phyloP scores from a whole-genome alignment of 2,113 vertebrate genomes.

The Crotalus horridus region DNA sequence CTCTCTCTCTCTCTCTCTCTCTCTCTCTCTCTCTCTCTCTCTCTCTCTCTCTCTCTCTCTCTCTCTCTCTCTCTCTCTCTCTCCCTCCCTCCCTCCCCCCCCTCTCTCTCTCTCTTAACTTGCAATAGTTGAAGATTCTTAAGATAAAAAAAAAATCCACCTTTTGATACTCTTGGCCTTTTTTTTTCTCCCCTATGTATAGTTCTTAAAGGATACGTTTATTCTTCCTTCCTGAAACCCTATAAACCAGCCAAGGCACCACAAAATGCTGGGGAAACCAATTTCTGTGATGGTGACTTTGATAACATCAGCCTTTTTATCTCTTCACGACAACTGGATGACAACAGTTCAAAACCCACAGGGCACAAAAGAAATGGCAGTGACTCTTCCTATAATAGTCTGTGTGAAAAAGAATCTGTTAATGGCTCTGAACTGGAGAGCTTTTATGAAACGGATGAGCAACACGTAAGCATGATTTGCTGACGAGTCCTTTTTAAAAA shows the following conservation, averaged over 20 bases:
- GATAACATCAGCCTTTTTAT: slow-evolving; percentile 93
- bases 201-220: slow-evolving; percentile 87
- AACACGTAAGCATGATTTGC: slow-evolving; percentile 74
- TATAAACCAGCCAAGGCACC: slow-evolving; percentile 83
- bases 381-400: slow-evolving; percentile 71
- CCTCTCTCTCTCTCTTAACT: background rate
- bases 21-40: background rate
- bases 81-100: background rate
- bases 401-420: slow-evolving; percentile 67
- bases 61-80: background rate
- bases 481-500: slow-evolving; percentile 12
- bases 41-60: too few relatives aligned
- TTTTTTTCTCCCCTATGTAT: slow-evolving; percentile 28
- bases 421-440: slow-evolving; percentile 50
- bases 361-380: slow-evolving; percentile 65
- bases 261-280: slow-evolving; percentile 57
- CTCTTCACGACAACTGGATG: slow-evolving; percentile 68
- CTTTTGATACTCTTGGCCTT: background rate
- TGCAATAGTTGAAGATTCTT: background rate
- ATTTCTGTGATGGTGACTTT: slow-evolving; percentile 79
- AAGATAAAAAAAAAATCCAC: background rate
- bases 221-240: slow-evolving; percentile 91
- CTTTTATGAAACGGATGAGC: slow-evolving; percentile 67
- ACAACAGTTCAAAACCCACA: slow-evolving; percentile 64
- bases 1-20: too few relatives aligned